phyloP scores from a whole-genome alignment of 2,113 vertebrate species.

The Sceloporus tristichus region DNA sequence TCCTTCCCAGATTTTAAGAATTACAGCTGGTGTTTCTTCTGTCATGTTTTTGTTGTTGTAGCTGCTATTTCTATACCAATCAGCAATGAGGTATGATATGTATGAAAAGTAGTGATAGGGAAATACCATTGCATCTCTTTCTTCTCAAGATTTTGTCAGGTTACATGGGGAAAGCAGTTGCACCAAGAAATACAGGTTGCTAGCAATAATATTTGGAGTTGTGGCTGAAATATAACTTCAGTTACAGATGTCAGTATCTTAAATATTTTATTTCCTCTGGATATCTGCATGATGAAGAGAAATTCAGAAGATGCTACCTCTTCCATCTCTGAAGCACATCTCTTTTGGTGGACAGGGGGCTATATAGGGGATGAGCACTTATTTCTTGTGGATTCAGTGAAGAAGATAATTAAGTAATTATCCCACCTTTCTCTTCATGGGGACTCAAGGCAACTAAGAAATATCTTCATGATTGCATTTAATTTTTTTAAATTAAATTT shows the following conservation, averaged over 20 bases:
- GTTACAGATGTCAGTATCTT: not conserved
- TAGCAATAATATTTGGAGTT: not conserved
- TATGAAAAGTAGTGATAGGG: not conserved
- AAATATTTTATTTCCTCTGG: not conserved
- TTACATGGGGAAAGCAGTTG: not conserved
- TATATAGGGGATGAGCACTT: not conserved
- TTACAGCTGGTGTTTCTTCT: not conserved
- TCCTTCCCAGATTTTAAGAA: conserved; percentile 24
- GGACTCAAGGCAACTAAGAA: not conserved
- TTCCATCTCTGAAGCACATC: not conserved
- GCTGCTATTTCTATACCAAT: not conserved
- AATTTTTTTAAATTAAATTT: too few relatives aligned
- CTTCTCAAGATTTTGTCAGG: not conserved
- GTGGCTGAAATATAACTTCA: not conserved
- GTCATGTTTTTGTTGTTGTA: conserved; percentile 5
- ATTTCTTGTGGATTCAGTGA: not conserved
- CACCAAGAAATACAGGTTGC: not conserved
- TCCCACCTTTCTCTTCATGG: too few relatives aligned
- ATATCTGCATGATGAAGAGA: not conserved
- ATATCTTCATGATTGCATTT: too few relatives aligned
- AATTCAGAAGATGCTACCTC: not conserved
- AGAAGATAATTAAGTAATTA: not conserved
- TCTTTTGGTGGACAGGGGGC: not conserved
- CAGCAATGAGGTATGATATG: conserved; percentile 11
- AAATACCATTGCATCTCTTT: not conserved